These are phyloP conservation scores for Sebastes iracundus DNA, from an alignment of 2,797 vertebrate genomes.

Conservation along the genomic window DNA sequence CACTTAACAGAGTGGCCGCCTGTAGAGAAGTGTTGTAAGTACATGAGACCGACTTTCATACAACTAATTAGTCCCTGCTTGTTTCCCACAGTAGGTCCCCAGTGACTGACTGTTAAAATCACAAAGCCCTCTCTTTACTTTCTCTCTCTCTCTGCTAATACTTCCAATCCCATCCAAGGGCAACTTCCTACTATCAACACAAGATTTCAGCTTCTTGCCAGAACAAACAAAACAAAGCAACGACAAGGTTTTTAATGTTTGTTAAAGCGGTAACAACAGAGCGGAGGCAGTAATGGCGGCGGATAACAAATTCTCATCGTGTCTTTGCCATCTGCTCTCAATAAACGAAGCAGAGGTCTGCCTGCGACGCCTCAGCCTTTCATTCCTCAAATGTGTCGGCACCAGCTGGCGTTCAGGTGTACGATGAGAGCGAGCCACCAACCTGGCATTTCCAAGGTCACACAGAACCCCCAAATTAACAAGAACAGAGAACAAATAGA, in stretches of 20 bases:
- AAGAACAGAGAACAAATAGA: not conserved
- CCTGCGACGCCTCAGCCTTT: constrained; percentile 57
- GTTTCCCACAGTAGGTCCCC: constrained; percentile 18
- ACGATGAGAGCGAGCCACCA: not conserved
- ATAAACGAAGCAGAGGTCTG: constrained; percentile 62
- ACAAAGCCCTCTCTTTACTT: not conserved
- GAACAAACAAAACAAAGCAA: constrained; percentile 30
- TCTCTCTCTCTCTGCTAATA: not conserved
- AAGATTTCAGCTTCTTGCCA: not conserved
- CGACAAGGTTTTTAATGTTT: constrained; percentile 44
- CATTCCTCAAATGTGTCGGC: constrained; percentile 71
- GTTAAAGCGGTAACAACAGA: constrained; percentile 25
- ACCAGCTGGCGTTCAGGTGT: constrained; percentile 57
- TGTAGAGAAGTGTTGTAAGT: constrained; percentile 14
- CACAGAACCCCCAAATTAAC: not conserved
- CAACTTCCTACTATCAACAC: not conserved
- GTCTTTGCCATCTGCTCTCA: constrained; percentile 75
- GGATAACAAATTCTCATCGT: constrained; percentile 64
- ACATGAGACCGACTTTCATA: constrained; percentile 28
- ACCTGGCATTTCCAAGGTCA: constrained; percentile 57
- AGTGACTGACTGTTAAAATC: constrained; percentile 8
- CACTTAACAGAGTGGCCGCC: not conserved
- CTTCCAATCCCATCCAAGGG: constrained; percentile 13
- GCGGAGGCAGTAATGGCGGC: constrained; percentile 24
- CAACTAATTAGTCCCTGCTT: constrained; percentile 41